Conservation (phyloP, 2,797 vertebrate genomes). For the Eulemur rubriventer region DNA sequence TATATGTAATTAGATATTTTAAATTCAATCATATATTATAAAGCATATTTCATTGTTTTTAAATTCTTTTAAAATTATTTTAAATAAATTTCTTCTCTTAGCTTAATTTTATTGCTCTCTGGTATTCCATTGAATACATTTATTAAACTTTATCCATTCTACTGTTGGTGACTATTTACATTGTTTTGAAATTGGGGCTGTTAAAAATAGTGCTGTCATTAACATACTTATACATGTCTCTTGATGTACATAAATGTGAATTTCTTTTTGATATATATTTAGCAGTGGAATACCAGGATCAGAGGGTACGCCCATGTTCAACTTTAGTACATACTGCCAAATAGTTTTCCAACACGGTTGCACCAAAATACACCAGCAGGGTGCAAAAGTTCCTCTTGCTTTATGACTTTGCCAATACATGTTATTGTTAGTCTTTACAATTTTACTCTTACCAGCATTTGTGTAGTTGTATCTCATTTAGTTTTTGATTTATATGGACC, state of each 20-base stretch:
- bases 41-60: background rate
- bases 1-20: background rate
- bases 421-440: background rate
- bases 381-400: background rate
- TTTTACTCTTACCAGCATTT: background rate
- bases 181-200: background rate
- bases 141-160: background rate
- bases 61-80: background rate
- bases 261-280: background rate
- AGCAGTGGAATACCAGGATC: background rate
- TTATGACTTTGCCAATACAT: background rate
- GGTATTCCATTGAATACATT: background rate
- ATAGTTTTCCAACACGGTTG: background rate
- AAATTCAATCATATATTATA: background rate
- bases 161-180: background rate
- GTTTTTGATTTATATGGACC: background rate
- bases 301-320: background rate
- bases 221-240: background rate
- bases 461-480: background rate
- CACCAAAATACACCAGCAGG: background rate
- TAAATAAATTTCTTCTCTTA: background rate
- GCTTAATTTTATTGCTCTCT: background rate
- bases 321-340: background rate
- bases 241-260: background rate
- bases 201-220: background rate